phyloP scores from a whole-genome alignment of 2,113 vertebrate species.

The Panthera uncia region DNA sequence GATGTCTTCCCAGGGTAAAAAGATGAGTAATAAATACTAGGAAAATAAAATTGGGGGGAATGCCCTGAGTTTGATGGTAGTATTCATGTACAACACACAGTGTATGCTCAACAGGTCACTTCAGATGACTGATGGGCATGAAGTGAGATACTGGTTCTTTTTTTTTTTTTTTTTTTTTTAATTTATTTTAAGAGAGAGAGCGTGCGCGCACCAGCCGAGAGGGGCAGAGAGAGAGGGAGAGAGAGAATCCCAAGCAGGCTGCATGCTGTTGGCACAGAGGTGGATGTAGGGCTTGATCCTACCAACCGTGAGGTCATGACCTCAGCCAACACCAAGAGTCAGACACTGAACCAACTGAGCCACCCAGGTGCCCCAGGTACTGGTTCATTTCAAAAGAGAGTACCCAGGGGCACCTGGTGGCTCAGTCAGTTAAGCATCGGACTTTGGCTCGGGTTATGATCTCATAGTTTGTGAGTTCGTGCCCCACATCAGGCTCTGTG shows the following conservation, averaged over 20 bases:
- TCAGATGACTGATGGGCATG: background rate
- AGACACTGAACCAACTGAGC: too few species aligned
- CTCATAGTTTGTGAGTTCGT: background rate
- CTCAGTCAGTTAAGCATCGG: background rate
- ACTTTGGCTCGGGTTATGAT: background rate
- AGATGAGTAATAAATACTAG: background rate
- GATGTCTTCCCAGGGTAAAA: background rate
- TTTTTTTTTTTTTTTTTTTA: too few species aligned
- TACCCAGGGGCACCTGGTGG: background rate
- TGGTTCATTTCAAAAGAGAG: background rate
- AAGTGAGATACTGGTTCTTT: background rate
- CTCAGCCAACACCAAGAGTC: too few species aligned
- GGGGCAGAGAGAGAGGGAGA: too few species aligned
- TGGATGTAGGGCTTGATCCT: too few species aligned
- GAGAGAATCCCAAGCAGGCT: too few species aligned
- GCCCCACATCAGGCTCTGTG: background rate
- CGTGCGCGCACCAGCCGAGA: too few species aligned
- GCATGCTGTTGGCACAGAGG: too few species aligned
- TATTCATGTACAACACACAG: background rate
- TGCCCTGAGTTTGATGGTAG: background rate
- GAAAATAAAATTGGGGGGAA: background rate
- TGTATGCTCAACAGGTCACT: background rate
- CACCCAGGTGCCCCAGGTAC: background rate
- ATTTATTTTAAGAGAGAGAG: too few species aligned
- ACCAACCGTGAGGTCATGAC: too few species aligned